Evolutionary conservation across 1,140 invertebrate genomes (phyloP).

Genomic region (Drosophila littoralis): DNA sequence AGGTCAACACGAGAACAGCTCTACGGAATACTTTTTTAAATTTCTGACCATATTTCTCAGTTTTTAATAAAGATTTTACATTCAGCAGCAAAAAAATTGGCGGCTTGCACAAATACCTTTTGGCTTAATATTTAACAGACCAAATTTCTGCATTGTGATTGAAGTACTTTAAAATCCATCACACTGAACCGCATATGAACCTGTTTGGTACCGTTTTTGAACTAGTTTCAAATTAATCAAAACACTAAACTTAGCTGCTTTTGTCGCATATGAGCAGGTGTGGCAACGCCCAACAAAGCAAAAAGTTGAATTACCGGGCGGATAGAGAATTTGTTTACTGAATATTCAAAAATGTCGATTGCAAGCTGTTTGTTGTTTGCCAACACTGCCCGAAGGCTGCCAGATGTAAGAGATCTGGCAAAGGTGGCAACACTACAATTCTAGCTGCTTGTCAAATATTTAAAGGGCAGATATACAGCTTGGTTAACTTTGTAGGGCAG

Average conservation of each 20-base stretch:
- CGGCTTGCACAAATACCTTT: not conserved
- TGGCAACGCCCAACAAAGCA: too few relatives aligned
- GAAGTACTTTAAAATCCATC: not conserved
- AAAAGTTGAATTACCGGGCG: too few relatives aligned
- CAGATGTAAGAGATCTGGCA: too few relatives aligned
- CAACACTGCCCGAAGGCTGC: too few relatives aligned
- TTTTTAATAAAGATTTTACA: not conserved
- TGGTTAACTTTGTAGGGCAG: not conserved
- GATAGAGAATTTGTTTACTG: too few relatives aligned
- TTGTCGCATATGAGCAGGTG: too few relatives aligned
- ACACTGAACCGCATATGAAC: not conserved
- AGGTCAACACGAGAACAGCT: slow-evolving; percentile 25
- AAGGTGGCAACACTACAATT: too few relatives aligned
- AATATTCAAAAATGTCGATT: too few relatives aligned
- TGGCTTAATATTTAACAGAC: not conserved
- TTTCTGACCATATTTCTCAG: not conserved
- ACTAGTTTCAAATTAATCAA: not conserved
- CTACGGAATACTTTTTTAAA: slow-evolving; percentile 7
- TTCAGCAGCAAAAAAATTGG: not conserved
- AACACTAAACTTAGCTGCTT: too few relatives aligned
- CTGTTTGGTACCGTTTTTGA: not conserved
- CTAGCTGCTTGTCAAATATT: not conserved
- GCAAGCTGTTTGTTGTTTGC: too few relatives aligned
- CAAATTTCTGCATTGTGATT: not conserved
- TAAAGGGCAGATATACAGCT: not conserved